Evolutionary conservation across 2,113 vertebrate species (phyloP).

Genomic region (Cavia porcellus): DNA sequence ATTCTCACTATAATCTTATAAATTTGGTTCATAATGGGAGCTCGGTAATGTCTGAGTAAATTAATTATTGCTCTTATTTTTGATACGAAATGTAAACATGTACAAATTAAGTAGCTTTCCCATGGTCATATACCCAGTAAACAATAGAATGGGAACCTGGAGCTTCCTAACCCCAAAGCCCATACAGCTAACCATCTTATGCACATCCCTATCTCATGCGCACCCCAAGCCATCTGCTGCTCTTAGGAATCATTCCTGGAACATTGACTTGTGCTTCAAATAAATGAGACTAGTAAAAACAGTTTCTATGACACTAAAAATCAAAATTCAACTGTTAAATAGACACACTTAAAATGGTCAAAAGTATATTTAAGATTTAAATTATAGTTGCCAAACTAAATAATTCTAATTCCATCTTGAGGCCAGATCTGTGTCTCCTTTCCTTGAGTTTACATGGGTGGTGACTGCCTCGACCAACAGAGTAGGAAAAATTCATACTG

Average conservation of each 20-base stretch:
- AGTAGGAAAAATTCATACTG: neutral
- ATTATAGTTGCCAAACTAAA: neutral
- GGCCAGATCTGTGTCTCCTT: neutral
- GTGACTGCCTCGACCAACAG: neutral
- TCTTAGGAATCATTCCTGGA: neutral
- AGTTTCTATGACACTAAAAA: slow-evolving; percentile 38
- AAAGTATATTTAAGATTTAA: slow-evolving; percentile 45
- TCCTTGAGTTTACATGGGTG: neutral
- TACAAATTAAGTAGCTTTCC: neutral
- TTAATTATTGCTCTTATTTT: neutral
- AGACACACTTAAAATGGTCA: neutral
- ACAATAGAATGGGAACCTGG: neutral
- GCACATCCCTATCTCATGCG: neutral
- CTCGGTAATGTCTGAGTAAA: neutral
- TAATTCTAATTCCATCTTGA: neutral
- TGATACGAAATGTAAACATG: neutral
- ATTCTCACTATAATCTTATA: neutral
- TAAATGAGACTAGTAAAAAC: neutral
- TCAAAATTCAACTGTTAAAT: neutral
- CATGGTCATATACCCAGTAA: neutral
- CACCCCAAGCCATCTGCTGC: neutral
- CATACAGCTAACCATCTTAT: neutral
- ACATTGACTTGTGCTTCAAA: neutral
- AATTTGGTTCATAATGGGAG: neutral
- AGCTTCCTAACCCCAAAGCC: neutral